phyloP scores from a whole-genome alignment of 2,113 vertebrate species.

The Colinus virginianus region DNA sequence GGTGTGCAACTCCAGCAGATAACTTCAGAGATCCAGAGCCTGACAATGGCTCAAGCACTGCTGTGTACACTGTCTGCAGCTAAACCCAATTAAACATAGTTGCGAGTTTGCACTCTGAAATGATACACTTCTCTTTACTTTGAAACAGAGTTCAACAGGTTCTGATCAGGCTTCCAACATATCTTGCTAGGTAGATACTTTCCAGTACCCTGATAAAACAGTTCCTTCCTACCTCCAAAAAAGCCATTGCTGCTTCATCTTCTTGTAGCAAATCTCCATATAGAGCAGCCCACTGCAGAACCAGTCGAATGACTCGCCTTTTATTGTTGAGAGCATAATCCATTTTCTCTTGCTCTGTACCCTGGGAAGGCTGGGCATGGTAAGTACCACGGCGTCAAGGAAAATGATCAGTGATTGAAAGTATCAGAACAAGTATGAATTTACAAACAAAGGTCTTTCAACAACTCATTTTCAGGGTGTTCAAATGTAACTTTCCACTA shows the following conservation, averaged over 20 bases:
- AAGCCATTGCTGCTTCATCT: slow-evolving; percentile 87
- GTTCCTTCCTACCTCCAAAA: slow-evolving; percentile 86
- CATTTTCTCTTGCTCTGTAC: slow-evolving; percentile 94
- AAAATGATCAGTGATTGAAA: slow-evolving; percentile 40
- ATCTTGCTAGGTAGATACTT: background rate
- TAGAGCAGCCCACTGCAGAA: slow-evolving; percentile 88
- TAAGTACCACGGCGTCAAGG: slow-evolving; percentile 91
- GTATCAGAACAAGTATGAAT: background rate
- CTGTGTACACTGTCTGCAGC: background rate
- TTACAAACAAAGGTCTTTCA: background rate
- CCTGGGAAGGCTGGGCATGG: slow-evolving; percentile 93
- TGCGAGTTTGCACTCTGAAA: background rate
- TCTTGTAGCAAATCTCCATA: slow-evolving; percentile 90
- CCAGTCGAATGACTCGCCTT: slow-evolving; percentile 90
- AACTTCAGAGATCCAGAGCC: background rate
- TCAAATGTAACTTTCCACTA: background rate
- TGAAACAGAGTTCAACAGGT: background rate
- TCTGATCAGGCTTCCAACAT: background rate
- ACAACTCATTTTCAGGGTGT: background rate
- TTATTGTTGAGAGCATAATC: slow-evolving; percentile 98
- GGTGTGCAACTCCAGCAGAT: background rate
- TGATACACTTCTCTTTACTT: background rate
- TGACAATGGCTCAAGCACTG: background rate
- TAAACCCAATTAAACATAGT: background rate
- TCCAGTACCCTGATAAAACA: background rate